Conservation (phyloP, 2,797 vertebrate species). For the Margarornis squamiger region DNA sequence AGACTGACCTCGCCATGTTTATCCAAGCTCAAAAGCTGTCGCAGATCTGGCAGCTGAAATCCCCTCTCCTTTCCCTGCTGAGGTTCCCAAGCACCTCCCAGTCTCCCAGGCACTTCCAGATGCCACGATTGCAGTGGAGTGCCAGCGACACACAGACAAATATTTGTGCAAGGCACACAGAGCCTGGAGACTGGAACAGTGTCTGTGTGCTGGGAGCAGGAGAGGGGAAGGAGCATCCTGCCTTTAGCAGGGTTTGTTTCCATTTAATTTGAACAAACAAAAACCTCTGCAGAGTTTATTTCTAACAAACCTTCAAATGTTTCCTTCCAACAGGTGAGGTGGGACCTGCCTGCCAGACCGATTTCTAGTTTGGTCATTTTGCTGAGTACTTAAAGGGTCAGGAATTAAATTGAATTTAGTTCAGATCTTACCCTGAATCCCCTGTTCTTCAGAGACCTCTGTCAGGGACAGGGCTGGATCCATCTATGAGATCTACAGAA, state of each 20-base stretch:
- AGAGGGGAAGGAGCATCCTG: neutral
- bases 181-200: neutral
- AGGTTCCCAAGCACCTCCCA: constrained; percentile 51
- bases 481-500: neutral
- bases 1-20: neutral
- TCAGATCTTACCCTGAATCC: neutral
- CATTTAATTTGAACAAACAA: neutral
- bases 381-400: neutral
- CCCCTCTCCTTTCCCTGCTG: neutral
- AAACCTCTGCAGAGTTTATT: neutral
- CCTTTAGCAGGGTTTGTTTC: neutral
- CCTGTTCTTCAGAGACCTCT: neutral
- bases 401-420: neutral
- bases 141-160: constrained; percentile 37
- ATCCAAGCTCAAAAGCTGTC: neutral
- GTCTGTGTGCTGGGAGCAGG: neutral
- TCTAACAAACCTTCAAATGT: neutral
- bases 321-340: neutral
- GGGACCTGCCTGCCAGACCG: neutral
- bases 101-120: constrained; percentile 37
- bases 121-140: constrained; percentile 28
- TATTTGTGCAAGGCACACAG: constrained; percentile 57
- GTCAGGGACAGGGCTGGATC: neutral
- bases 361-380: neutral
- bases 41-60: neutral